Base-by-base conservation (phyloP, 1,140 invertebrate genomes). In the Zaprionus inermis region DNA sequence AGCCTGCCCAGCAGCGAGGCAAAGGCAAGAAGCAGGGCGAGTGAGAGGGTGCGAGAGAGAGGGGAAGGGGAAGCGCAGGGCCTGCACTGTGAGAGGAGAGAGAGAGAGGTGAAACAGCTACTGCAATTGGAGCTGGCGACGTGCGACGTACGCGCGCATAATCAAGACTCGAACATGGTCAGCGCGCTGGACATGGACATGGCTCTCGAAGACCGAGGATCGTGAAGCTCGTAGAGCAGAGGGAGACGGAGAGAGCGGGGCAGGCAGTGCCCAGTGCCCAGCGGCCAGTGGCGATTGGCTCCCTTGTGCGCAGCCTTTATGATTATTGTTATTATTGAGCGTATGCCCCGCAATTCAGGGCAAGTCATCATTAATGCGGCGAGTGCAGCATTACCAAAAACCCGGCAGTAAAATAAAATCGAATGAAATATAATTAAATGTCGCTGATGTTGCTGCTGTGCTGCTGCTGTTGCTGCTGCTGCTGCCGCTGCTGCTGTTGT, bases 341-440 rank as follows among this genome's bases (percentile, higher is more conserved):
- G 84, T 83, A 83, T 86, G 83, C 73, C 80, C 58, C 58, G 83
- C 83, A 88, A 88, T 88, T 88, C 84, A 88, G 83, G 84, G 67
- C 83, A 88, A 88, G 83, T 83, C 84, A 84, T 88, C 84, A 88
- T 88, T 88, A 88, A 89, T 88, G 84, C 80, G 49, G 52, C 75
- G 77, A 89, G 83, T 83, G 73, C 76, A 61, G 81, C 80, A 83
- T 88, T 88, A 85, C 82, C 80, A 85, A 84, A 84, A 84, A 76
- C 65, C 81, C 46, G 56, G 79, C 84, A 88, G 49, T 88, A 88
- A 88, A 88, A 88, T 89, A 88, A 88, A 88, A 88, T 88, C 80
- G 77, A 89, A 89, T 84, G 80, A 89, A 89, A 89, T 89, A 89
- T 89, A 89, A 89, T 89, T 89, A 89, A 89, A 89, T 89, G 84